A percentile compares a stretch with the other conserved stretches of the same genome.
These are phyloP conservation scores for Aythya baeri DNA, from an alignment of 2,113 vertebrate species.

Conservation along the genomic window DNA sequence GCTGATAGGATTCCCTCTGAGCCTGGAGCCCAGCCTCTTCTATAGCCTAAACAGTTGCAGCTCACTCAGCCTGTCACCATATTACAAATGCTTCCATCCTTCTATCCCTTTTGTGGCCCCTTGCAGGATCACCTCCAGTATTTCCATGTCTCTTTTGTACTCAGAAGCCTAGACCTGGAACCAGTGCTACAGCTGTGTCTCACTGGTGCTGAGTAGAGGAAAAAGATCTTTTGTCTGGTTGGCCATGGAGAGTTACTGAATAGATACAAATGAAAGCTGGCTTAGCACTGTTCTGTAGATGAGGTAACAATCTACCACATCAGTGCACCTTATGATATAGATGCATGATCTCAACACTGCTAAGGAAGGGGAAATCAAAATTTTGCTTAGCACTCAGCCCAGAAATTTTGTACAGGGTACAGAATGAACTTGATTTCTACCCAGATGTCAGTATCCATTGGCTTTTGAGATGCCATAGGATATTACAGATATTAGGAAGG, in stretches of 20 bases:
- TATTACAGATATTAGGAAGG: not conserved
- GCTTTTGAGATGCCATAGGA: not conserved
- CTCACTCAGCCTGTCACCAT: not conserved
- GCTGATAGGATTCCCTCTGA: not conserved
- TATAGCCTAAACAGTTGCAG: not conserved
- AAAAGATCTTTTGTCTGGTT: not conserved
- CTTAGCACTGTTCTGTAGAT: not conserved
- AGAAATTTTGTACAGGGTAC: not conserved
- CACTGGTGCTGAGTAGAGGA: not conserved
- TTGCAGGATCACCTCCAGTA: not conserved
- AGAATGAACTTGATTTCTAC: not conserved
- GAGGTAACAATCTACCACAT: fast-evolving
- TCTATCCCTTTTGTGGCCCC: not conserved
- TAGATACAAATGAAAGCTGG: not conserved
- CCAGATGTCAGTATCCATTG: fast-evolving
- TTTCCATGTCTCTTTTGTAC: not conserved
- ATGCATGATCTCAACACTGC: not conserved
- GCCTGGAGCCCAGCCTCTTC: not conserved
- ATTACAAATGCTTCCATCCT: not conserved
- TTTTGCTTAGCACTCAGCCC: not conserved
- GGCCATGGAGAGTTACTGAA: not conserved
- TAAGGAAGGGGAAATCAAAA: not conserved
- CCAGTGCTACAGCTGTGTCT: not conserved
- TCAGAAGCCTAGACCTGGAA: not conserved
- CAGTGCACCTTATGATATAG: too few species aligned